phyloP scores from a whole-genome alignment of 2,888 invertebrate genomes.

The Selenia dentaria region DNA sequence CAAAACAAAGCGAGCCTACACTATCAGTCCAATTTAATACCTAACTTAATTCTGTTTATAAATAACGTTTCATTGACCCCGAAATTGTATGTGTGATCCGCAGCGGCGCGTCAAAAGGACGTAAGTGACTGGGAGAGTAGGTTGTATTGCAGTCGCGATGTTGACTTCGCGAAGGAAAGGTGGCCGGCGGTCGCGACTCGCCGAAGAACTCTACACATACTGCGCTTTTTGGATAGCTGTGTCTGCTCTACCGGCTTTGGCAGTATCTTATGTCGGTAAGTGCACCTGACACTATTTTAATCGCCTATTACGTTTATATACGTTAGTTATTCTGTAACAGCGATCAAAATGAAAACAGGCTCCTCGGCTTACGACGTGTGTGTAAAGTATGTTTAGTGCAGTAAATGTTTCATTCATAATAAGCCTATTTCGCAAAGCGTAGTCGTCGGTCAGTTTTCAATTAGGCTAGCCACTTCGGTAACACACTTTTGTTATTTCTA shows the following conservation, averaged over 20 bases:
- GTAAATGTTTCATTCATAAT: too few relatives aligned
- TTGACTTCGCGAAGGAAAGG: slow-evolving; percentile 44
- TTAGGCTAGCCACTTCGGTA: too few relatives aligned
- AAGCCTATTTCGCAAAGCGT: too few relatives aligned
- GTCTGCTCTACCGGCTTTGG: slow-evolving; percentile 66
- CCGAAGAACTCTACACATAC: slow-evolving; percentile 67
- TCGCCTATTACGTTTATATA: too few relatives aligned
- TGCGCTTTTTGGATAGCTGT: slow-evolving; percentile 73
- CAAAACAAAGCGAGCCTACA: slow-evolving; percentile 26
- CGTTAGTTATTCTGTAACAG: too few relatives aligned
- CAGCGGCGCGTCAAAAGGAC: slow-evolving; percentile 16
- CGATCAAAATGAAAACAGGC: too few relatives aligned
- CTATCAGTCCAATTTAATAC: slow-evolving; percentile 20
- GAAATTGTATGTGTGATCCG: slow-evolving; percentile 6
- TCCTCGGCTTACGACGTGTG: too few relatives aligned
- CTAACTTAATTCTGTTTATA: slow-evolving; percentile 25
- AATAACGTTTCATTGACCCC: slow-evolving; percentile 26
- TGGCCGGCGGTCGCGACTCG: slow-evolving; percentile 53
- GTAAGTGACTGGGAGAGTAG: slow-evolving; percentile 16
- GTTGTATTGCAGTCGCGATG: slow-evolving; percentile 33
- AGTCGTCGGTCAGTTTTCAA: too few relatives aligned
- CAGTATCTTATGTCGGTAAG: slow-evolving; percentile 73
- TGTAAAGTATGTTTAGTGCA: too few relatives aligned
- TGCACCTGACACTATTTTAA: too few relatives aligned
- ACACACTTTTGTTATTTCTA: too few relatives aligned